These are phyloP conservation scores for Pelodytes ibericus DNA, from an alignment of 2,797 vertebrate genomes.

Conservation along the genomic window DNA sequence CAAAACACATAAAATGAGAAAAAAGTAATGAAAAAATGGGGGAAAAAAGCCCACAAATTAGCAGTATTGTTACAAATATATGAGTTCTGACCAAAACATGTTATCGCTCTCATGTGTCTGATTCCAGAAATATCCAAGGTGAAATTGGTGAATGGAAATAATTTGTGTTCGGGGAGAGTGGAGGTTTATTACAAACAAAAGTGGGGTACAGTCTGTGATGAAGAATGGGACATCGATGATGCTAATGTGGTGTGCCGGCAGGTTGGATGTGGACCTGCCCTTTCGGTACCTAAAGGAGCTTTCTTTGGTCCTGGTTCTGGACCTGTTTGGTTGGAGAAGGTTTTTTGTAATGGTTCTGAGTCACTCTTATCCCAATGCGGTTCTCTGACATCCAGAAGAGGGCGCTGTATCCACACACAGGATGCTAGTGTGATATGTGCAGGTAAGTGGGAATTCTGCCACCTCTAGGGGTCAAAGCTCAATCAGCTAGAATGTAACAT, in stretches of 20 bases:
- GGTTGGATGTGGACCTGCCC: slow-evolving; percentile 64
- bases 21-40: no score
- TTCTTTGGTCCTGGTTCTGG: slow-evolving; percentile 67
- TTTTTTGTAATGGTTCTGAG: slow-evolving; percentile 67
- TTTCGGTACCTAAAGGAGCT: slow-evolving; percentile 55
- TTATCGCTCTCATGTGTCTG: not conserved
- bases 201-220: slow-evolving; percentile 74
- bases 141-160: slow-evolving; percentile 63
- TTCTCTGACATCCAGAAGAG: slow-evolving; percentile 7
- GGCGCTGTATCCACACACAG: slow-evolving; percentile 22
- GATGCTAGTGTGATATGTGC: slow-evolving; percentile 35
- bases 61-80: no score
- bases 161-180: slow-evolving; percentile 70
- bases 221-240: slow-evolving; percentile 66
- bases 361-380: slow-evolving; percentile 22
- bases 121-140: slow-evolving; percentile 43
- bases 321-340: slow-evolving; percentile 63
- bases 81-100: no score
- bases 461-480: no score
- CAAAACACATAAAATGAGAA: no score
- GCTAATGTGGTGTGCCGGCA: slow-evolving; percentile 69
- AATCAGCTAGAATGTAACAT: no score
- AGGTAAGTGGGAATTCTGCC: slow-evolving; percentile 21
- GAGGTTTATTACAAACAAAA: slow-evolving; percentile 69
- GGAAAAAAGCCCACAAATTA: no score